phyloP scores from a whole-genome alignment of 2,888 invertebrate species.

The Terebella lapidaria region DNA sequence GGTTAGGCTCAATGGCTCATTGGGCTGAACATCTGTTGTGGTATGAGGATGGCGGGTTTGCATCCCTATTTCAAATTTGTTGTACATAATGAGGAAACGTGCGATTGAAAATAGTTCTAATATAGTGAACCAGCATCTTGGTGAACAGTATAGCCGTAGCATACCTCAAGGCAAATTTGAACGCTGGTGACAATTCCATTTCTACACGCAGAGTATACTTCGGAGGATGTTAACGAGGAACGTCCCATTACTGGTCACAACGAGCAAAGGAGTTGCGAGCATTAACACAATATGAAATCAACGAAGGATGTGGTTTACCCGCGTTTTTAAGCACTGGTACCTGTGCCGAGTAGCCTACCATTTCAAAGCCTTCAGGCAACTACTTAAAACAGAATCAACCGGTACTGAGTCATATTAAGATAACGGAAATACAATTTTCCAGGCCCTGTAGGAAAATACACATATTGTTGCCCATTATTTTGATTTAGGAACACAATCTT shows the following conservation, averaged over 20 bases:
- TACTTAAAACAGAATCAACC: slow-evolving; percentile 7
- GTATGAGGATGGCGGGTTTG: slow-evolving; percentile 20
- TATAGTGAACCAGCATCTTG: slow-evolving; percentile 15
- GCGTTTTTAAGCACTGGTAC: slow-evolving; percentile 21
- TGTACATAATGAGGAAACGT: slow-evolving; percentile 13
- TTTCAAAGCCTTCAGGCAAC: slow-evolving; percentile 12
- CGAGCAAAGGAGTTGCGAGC: slow-evolving; percentile 18
- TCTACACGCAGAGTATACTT: slow-evolving; percentile 23
- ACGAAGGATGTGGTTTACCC: slow-evolving; percentile 22
- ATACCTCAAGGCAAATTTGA: slow-evolving; percentile 19
- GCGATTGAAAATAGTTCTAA: slow-evolving; percentile 12
- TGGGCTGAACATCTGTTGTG: slow-evolving; percentile 17
- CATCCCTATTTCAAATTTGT: slow-evolving; percentile 23
- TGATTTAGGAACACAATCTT: slow-evolving; percentile 18
- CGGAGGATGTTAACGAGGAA: slow-evolving; percentile 7
- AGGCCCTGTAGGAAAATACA: no score
- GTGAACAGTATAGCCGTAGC: slow-evolving; percentile 23
- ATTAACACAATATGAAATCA: slow-evolving; percentile 25
- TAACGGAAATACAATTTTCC: neutral
- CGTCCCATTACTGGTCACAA: slow-evolving; percentile 18
- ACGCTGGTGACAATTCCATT: slow-evolving; percentile 19
- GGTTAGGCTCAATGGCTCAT: slow-evolving; percentile 10
- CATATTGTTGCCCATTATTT: no score
- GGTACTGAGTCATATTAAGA: neutral
- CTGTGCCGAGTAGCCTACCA: slow-evolving; percentile 19